Percentiles rank a stretch among this genome's conserved stretches.
These are phyloP conservation scores for Drosophila helvetica DNA, from an alignment of 2,888 invertebrate species.

Conservation along the genomic window DNA sequence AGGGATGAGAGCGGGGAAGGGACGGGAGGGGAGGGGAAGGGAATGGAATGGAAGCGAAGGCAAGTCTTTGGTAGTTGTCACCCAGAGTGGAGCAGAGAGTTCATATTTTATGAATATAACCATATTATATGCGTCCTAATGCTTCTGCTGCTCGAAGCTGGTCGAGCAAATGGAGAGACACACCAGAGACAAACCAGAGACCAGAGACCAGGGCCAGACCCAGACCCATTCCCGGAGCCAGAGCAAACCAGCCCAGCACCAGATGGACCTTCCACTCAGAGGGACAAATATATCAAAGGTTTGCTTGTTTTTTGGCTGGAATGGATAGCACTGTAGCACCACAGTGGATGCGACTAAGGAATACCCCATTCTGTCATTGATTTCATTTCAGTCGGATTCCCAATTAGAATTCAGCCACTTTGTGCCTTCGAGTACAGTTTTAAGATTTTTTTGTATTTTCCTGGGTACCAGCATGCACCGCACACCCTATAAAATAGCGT, in stretches of 20 bases:
- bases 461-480: not conserved
- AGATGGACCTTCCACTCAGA: slow-evolving; percentile 47
- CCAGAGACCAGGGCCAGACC: slow-evolving; percentile 6
- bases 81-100: slow-evolving; percentile 46
- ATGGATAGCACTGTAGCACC: not conserved
- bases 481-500: slow-evolving; percentile 17
- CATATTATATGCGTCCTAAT: slow-evolving; percentile 66
- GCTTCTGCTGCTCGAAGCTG: slow-evolving; percentile 48
- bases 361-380: not conserved
- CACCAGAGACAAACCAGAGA: not conserved
- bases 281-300: slow-evolving; percentile 67
- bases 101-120: slow-evolving; percentile 77
- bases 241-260: slow-evolving; percentile 9
- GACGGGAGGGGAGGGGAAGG: too few relatives aligned
- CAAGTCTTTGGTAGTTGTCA: slow-evolving; percentile 40
- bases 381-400: too few relatives aligned
- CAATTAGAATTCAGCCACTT: too few relatives aligned
- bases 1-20: not conserved
- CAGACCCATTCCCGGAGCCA: not conserved
- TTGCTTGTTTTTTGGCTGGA: slow-evolving; percentile 16
- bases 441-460: not conserved
- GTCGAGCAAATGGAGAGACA: slow-evolving; percentile 17
- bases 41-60: too few relatives aligned
- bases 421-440: too few relatives aligned
- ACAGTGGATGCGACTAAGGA: not conserved